A percentile compares a stretch with the other conserved stretches of the same genome.
phyloP scores from a whole-genome alignment of 2,113 vertebrate genomes.

The Corydoras sp. region DNA sequence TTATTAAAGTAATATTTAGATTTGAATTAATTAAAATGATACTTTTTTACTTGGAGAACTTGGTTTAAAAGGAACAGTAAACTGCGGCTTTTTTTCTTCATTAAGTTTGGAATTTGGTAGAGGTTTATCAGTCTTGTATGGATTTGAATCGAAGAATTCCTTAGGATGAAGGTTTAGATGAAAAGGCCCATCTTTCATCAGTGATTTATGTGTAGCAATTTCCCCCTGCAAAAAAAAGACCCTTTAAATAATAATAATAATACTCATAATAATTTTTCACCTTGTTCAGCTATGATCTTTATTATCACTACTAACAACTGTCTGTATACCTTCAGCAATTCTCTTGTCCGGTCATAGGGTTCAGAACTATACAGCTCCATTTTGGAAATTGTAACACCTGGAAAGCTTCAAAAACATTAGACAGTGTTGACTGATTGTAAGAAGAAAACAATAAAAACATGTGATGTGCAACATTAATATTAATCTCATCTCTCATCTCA shows the following conservation, averaged over 20 bases:
- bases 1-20: background rate
- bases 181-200: conserved; percentile 74
- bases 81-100: conserved; percentile 40
- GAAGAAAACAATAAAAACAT: no score
- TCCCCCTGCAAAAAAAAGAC: conserved; percentile 63
- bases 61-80: conserved; percentile 71
- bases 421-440: no score
- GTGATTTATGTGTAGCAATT: conserved; percentile 56
- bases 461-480: no score
- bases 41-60: conserved; percentile 79
- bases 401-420: conserved; percentile 60
- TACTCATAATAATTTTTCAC: no score
- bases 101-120: conserved; percentile 61
- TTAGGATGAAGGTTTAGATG: conserved; percentile 72
- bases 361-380: conserved; percentile 64
- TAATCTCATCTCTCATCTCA: no score
- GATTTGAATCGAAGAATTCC: conserved; percentile 79
- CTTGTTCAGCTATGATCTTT: no score
- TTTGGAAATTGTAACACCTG: conserved; percentile 76
- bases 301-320: no score
- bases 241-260: background rate
- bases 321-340: conserved; percentile 67
- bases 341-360: conserved; percentile 60
- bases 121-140: conserved; percentile 65
- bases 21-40: conserved; percentile 7